Evolutionary conservation across 2,888 invertebrate species (phyloP).

Genomic region (Panzeria rudis): DNA sequence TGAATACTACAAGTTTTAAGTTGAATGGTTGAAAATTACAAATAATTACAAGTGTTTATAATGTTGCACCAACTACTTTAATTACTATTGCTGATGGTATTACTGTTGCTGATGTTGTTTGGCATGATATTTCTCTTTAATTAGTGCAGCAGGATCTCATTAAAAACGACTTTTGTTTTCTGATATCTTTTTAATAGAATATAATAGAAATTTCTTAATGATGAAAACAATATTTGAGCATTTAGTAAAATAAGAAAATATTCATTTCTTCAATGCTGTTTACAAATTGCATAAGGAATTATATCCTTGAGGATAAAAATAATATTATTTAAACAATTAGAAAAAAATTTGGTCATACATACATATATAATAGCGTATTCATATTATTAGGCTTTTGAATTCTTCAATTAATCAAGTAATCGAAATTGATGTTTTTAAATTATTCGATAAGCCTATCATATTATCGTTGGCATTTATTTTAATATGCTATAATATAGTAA

Average conservation of each 20-base stretch:
- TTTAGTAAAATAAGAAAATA: constrained; percentile 12
- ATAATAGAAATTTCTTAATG: constrained; percentile 39
- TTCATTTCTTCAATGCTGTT: neutral
- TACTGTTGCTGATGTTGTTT: constrained; percentile 26
- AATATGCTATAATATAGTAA: no score
- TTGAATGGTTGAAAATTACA: constrained; percentile 51
- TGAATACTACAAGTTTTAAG: constrained; percentile 36
- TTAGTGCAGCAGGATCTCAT: constrained; percentile 44
- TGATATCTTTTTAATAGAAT: neutral
- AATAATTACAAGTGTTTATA: constrained; percentile 62
- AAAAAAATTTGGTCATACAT: no score
- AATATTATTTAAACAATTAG: neutral
- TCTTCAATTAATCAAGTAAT: no score
- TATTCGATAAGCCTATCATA: no score
- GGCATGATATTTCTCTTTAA: constrained; percentile 41
- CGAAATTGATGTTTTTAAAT: no score
- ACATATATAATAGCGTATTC: no score
- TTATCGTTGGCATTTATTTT: no score
- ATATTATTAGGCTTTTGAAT: no score
- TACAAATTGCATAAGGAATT: neutral
- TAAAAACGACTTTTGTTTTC: constrained; percentile 32
- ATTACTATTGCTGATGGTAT: constrained; percentile 7
- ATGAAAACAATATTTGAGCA: constrained; percentile 29
- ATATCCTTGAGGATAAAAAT: constrained; percentile 14
- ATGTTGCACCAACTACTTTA: constrained; percentile 44